Conservation (phyloP, 2,113 vertebrate species). For the Anolis carolinensis region DNA sequence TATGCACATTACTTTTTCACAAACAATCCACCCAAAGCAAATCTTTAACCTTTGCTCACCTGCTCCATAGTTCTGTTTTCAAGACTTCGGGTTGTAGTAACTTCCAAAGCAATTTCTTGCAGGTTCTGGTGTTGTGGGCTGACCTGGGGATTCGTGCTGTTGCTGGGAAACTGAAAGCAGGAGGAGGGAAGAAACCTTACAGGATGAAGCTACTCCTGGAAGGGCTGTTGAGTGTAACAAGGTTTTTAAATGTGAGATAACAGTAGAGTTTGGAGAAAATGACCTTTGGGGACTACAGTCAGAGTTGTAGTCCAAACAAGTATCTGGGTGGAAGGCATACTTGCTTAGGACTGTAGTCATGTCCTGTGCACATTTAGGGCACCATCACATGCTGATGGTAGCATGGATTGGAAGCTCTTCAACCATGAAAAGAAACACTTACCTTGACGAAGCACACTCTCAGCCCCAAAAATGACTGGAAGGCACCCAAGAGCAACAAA, state of each 20-base stretch:
- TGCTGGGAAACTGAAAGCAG: constrained; percentile 72
- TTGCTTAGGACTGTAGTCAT: background rate
- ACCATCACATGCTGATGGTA: too few relatives aligned
- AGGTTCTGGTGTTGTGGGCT: constrained; percentile 48
- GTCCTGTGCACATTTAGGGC: too few relatives aligned
- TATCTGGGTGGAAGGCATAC: background rate
- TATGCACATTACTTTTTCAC: constrained; percentile 28
- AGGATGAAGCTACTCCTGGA: constrained; percentile 47
- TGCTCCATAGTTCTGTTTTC: constrained; percentile 27
- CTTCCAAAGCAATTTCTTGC: constrained; percentile 48
- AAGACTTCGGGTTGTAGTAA: constrained; percentile 44
- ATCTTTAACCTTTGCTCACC: constrained; percentile 40
- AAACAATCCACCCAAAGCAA: constrained; percentile 9
- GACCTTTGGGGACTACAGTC: too few relatives aligned
- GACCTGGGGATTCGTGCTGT: constrained; percentile 60
- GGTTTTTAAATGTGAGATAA: background rate
- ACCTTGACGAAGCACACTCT: too few relatives aligned
- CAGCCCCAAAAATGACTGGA: too few relatives aligned
- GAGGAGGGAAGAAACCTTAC: constrained; percentile 31
- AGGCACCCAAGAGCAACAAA: too few relatives aligned
- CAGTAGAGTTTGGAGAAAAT: too few relatives aligned
- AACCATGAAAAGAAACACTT: too few relatives aligned
- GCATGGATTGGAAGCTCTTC: too few relatives aligned
- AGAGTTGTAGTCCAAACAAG: too few relatives aligned
- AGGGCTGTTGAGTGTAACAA: constrained; percentile 20